Evolutionary conservation across 1,140 invertebrate genomes (phyloP).

Genomic region (Globodera rostochiensis): DNA sequence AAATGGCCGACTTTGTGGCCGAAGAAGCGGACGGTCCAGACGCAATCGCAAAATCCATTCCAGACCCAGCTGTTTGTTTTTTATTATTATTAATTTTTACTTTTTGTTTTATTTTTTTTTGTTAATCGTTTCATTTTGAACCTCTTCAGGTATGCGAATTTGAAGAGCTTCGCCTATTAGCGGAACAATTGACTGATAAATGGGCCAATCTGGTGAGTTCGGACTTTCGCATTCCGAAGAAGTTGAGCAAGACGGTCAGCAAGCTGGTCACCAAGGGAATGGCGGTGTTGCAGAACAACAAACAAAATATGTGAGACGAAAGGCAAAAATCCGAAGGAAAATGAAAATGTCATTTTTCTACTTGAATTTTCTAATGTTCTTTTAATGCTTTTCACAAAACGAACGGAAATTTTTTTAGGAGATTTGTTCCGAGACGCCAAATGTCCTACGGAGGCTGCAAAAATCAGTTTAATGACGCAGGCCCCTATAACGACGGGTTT

Average conservation of each 20-base stretch:
- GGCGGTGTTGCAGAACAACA: background rate
- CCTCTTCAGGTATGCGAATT: conserved; percentile 1
- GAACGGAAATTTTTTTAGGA: background rate
- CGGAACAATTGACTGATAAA: conserved; percentile 28
- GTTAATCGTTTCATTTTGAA: background rate
- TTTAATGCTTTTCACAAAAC: no score
- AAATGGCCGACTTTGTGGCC: conserved; percentile 14
- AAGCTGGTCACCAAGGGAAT: background rate
- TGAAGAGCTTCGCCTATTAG: conserved; percentile 15
- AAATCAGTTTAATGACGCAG: background rate
- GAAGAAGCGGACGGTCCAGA: conserved; percentile 9
- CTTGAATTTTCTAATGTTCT: no score
- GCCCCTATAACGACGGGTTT: background rate
- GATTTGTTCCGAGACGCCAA: background rate
- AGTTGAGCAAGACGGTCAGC: conserved; percentile 1
- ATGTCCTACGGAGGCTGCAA: background rate
- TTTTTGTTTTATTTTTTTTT: background rate
- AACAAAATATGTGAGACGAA: background rate
- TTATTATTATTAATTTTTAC: background rate
- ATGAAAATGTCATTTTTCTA: background rate
- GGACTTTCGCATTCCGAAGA: conserved; percentile 30
- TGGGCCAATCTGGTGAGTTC: conserved; percentile 25
- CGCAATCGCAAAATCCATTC: background rate
- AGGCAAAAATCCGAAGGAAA: background rate
- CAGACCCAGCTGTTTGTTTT: background rate